Conservation (phyloP, 2,113 vertebrate genomes). For the Thryonomys swinderianus region DNA sequence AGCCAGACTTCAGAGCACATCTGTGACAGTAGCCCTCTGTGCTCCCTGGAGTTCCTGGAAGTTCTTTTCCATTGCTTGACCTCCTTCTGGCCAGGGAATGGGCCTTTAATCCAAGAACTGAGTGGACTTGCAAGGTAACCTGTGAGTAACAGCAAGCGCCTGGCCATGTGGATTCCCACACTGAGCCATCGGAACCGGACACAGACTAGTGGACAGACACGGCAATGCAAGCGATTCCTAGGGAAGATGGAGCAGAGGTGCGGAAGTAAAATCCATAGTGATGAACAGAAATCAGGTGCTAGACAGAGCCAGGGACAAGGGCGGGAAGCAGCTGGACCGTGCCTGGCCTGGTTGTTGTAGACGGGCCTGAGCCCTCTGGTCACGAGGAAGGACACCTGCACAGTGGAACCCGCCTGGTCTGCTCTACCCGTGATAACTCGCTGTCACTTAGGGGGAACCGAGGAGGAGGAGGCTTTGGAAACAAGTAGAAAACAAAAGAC, state of each 20-base stretch:
- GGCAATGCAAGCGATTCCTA: background rate
- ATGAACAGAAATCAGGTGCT: background rate
- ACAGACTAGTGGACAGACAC: background rate
- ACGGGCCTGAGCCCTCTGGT: background rate
- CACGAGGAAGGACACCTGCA: background rate
- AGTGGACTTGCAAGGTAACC: background rate
- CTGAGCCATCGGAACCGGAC: background rate
- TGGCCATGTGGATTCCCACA: background rate
- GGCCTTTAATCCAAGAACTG: background rate
- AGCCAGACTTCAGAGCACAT: background rate
- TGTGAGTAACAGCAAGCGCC: background rate
- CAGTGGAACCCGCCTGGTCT: background rate
- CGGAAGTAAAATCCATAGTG: background rate
- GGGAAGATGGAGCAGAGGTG: background rate
- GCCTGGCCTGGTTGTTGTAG: background rate
- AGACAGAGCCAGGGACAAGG: background rate
- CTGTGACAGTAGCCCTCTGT: background rate
- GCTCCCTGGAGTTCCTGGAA: background rate
- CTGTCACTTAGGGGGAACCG: background rate
- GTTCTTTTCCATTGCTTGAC: background rate
- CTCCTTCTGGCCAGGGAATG: background rate
- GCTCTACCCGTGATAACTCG: background rate
- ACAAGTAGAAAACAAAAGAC: constrained; percentile 7
- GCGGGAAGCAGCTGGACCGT: background rate
- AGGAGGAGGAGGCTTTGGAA: background rate